Percentiles rank a stretch among this genome's conserved stretches.
phyloP scores from a whole-genome alignment of 2,797 vertebrate genomes.

The Hylomyscus alleni region DNA sequence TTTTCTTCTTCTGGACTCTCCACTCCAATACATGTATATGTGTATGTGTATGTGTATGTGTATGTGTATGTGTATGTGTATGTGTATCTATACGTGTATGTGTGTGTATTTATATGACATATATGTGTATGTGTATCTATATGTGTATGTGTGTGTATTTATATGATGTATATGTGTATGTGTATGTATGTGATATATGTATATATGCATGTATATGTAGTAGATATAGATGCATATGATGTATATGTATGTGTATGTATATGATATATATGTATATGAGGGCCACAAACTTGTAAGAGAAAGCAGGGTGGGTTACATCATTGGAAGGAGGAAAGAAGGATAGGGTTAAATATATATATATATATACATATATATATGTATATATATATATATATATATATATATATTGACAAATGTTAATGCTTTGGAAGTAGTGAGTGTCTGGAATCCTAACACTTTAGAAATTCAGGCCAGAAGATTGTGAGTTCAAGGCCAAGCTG shows the following conservation, averaged over 20 bases:
- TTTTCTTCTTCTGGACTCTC: background rate
- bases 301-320: background rate
- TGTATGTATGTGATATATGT: background rate
- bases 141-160: background rate
- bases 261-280: background rate
- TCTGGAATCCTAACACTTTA: background rate
- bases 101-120: too few species aligned
- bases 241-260: background rate
- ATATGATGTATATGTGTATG: background rate
- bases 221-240: background rate
- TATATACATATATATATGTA: too few species aligned
- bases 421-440: background rate
- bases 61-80: background rate
- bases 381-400: too few species aligned
- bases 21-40: background rate
- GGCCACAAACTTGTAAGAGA: background rate
- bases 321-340: background rate
- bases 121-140: background rate
- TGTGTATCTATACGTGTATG: background rate
- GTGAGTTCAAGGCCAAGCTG: background rate
- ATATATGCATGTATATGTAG: too few species aligned
- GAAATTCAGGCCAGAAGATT: background rate
- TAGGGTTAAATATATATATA: background rate
- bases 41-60: background rate
- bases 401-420: background rate